Base-by-base conservation (phyloP, 92 coral and sea anemone genomes). In the Muricea muricata region DNA sequence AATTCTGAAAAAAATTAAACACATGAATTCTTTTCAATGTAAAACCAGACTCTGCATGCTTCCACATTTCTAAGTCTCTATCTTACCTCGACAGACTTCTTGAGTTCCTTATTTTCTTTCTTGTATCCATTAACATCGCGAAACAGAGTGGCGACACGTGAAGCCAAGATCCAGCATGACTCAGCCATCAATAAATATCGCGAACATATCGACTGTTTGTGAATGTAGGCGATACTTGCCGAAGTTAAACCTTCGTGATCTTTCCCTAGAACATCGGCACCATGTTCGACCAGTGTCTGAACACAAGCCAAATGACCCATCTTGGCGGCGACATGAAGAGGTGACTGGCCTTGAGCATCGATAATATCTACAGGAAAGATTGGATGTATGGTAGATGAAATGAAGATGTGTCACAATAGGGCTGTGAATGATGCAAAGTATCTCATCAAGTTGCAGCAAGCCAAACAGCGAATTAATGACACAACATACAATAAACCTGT, bases 131-230 rank as follows among this genome's bases (percentile, higher is more conserved):
- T 91, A 69, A 96, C 88, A 28, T 89, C 92, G 31, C 73, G 81
- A 60, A 86, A 91, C 71, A 93, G 60, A 28, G 86, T 93, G 52
- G 94, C 90, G 1, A 94, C 91, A 15, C 97, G 89, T 10, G 88
- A 88, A 7, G 99, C 91, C 80, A 96, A 84, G 45, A 91, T 72
- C 89, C 92, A 84, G 23, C 97, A 96, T 42, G 96, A 92, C 78
- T 96, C 97, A n/a, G 92, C 99, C 90, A 93, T 83, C 12, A 93
- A 90, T 77, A 96, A 86, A 84, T 93, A 96, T 66, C 93, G 86
- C 69, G 90, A 93, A 87, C 99, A 96, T 80, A 93, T 88, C 65
- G 93, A 86, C 75, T 93, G 99, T 68, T 94, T 91, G 24, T 91
- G 89, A 55, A 93, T 84, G 86, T 91, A 93, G 11, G 99, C 99